phyloP scores from a whole-genome alignment of 2,888 invertebrate genomes.

The Eretmocerus hayati region DNA sequence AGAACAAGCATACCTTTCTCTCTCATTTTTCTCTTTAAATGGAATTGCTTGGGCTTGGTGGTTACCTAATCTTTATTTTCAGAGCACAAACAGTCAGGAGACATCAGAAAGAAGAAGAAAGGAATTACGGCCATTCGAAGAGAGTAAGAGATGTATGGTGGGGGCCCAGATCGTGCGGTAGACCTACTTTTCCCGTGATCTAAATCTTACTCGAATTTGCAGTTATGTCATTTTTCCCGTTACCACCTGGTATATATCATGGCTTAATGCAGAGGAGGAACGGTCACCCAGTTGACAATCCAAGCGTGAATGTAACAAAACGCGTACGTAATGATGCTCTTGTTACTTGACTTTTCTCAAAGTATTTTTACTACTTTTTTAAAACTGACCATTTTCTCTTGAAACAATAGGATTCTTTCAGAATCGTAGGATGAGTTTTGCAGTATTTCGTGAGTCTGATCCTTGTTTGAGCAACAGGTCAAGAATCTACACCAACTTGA shows the following conservation, averaged over 20 bases:
- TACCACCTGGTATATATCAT: too few species aligned
- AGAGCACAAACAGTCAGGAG: too few species aligned
- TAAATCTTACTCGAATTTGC: constrained; percentile 17
- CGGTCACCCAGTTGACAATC: constrained; percentile 20
- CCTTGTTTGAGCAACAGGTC: too few species aligned
- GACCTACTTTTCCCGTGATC: constrained; percentile 20
- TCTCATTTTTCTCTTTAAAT: constrained; percentile 19
- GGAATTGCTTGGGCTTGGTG: too few species aligned
- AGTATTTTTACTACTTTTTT: too few species aligned
- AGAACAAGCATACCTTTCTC: constrained; percentile 16
- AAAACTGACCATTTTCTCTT: too few species aligned
- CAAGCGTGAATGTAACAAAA: constrained; percentile 20
- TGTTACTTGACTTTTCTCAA: neutral
- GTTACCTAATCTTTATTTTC: constrained; percentile 31
- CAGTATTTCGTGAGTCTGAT: too few species aligned
- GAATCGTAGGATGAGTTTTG: too few species aligned
- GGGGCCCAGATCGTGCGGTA: neutral
- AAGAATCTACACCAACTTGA: too few species aligned
- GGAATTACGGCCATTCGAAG: constrained; percentile 2
- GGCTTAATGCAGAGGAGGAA: neutral
- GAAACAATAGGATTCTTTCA: too few species aligned
- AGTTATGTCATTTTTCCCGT: constrained; percentile 23
- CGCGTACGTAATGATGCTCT: too few species aligned
- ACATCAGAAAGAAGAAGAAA: constrained; percentile 6
- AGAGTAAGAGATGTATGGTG: constrained; percentile 1